Conservation (phyloP, 1,140 invertebrate species). For the Potamilus streckersoni region DNA sequence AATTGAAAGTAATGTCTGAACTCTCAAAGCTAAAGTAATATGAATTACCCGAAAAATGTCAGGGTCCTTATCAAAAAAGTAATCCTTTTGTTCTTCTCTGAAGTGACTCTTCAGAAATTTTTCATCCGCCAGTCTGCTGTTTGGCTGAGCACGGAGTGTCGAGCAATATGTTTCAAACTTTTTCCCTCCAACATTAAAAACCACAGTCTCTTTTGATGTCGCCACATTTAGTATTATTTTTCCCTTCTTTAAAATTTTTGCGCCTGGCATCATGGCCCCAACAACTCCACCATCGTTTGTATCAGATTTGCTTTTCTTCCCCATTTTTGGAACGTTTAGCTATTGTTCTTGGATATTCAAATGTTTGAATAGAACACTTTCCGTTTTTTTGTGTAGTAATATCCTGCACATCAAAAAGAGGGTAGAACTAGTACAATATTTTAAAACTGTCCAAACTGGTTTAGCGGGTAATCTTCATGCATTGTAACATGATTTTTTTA, state of each 20-base stretch:
- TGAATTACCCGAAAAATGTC: slow-evolving; percentile 36
- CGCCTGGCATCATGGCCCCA: slow-evolving; percentile 27
- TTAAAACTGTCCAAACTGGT: too few species aligned
- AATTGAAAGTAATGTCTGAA: too few species aligned
- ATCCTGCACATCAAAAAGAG: too few species aligned
- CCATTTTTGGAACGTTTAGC: too few species aligned
- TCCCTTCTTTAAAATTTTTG: slow-evolving; percentile 17
- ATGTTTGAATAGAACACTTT: too few species aligned
- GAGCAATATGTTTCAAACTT: slow-evolving; percentile 23
- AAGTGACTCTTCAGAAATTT: slow-evolving; percentile 48
- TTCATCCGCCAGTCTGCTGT: slow-evolving; percentile 38
- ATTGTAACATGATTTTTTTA: too few species aligned
- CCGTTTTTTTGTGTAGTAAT: too few species aligned
- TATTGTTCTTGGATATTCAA: too few species aligned
- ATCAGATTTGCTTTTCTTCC: too few species aligned
- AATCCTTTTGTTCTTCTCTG: slow-evolving; percentile 76
- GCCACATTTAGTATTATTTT: slow-evolving; percentile 19
- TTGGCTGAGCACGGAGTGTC: not conserved
- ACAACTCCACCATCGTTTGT: not conserved
- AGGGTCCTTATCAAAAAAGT: slow-evolving; percentile 56
- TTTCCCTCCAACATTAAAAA: slow-evolving; percentile 32
- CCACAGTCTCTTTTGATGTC: slow-evolving; percentile 24
- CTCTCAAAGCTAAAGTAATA: too few species aligned
- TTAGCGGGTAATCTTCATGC: too few species aligned
- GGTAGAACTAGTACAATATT: too few species aligned